A percentile compares a stretch with the other conserved stretches of the same genome.
Conservation (phyloP, 2,888 invertebrate species). For the Parnassius smintheus region DNA sequence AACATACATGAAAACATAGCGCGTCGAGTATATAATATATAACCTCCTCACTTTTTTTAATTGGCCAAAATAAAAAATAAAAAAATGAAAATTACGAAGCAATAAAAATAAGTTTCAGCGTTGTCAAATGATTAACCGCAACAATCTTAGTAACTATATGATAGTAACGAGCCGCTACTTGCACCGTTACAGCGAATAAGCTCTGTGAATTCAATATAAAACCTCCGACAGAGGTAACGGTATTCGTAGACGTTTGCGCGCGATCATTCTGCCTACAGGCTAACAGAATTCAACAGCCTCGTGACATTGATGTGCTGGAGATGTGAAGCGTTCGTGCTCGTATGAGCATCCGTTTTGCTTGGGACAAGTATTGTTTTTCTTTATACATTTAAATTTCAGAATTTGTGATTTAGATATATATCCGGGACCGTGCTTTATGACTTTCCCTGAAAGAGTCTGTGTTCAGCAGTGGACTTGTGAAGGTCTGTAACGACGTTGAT, state of each 20-base stretch:
- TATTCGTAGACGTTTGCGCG: constrained; percentile 13
- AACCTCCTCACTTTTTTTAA: too few relatives aligned
- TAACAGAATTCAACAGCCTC: constrained; percentile 15
- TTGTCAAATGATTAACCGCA: not conserved
- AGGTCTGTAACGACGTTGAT: too few relatives aligned
- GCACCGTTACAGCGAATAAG: constrained; percentile 20
- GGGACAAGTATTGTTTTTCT: not conserved
- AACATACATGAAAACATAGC: too few relatives aligned
- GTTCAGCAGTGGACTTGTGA: too few relatives aligned
- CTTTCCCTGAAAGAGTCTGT: too few relatives aligned
- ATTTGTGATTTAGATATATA: too few relatives aligned
- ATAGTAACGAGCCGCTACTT: constrained; percentile 3
- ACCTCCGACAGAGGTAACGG: constrained; percentile 22
- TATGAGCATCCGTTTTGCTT: not conserved
- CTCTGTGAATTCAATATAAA: constrained; percentile 22
- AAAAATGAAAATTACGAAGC: too few relatives aligned
- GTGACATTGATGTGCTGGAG: constrained; percentile 2
- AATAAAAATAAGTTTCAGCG: not conserved
- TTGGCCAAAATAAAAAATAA: too few relatives aligned
- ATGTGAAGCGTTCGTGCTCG: not conserved
- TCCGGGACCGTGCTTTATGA: too few relatives aligned
- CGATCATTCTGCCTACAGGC: constrained; percentile 12
- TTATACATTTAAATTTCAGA: too few relatives aligned
- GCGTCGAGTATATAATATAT: too few relatives aligned
- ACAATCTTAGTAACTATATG: not conserved